phyloP scores from a whole-genome alignment of 2,113 vertebrate genomes.

The Henicopernis longicauda region DNA sequence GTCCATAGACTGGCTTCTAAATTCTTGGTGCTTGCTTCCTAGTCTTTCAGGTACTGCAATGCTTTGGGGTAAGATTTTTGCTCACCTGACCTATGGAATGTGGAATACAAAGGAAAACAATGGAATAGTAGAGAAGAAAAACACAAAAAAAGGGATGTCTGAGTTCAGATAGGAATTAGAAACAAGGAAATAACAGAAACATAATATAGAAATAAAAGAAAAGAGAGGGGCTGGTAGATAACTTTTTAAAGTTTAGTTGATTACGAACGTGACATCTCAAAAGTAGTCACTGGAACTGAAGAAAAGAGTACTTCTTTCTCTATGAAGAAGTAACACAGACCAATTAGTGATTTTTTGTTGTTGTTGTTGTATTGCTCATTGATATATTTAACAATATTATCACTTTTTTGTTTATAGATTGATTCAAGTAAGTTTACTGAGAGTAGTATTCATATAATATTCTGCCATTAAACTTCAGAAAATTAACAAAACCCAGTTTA shows the following conservation, averaged over 20 bases:
- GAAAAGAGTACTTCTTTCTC: background rate
- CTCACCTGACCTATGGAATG: background rate
- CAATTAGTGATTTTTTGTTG: background rate
- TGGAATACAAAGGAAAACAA: background rate
- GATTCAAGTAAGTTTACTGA: background rate
- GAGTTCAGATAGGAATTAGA: background rate
- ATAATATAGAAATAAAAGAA: background rate
- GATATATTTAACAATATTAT: background rate
- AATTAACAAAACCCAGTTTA: background rate
- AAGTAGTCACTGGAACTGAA: background rate
- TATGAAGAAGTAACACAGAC: background rate
- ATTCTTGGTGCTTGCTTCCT: background rate
- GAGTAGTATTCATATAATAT: background rate
- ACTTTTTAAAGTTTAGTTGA: no score
- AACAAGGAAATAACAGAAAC: background rate
- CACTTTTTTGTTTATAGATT: background rate
- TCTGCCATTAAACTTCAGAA: background rate
- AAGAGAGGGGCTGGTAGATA: background rate
- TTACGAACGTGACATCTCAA: background rate
- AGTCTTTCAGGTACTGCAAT: background rate
- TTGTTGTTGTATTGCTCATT: background rate
- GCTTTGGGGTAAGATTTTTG: background rate
- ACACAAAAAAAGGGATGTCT: background rate
- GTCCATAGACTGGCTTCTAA: fast-evolving
- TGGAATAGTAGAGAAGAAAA: background rate